Base-by-base conservation (phyloP, 2,888 invertebrate genomes). In the Mechanitis mazaeus region DNA sequence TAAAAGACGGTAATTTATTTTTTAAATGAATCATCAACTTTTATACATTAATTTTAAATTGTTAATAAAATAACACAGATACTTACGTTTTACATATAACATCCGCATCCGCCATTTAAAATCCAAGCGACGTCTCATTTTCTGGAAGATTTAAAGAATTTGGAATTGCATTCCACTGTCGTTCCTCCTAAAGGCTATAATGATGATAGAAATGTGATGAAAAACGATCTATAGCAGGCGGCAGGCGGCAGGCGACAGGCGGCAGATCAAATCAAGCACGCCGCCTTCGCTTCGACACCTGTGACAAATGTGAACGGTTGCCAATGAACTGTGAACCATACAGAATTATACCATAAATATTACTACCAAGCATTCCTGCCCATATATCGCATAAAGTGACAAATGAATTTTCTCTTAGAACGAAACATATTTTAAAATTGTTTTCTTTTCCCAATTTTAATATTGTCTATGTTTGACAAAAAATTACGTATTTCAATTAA, bases 131-230 rank as follows among this genome's bases (percentile, higher is more conserved):
- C 50, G 42, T 42, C 42, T 42, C 42, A 56, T 61, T 57, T 33
- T 57, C 46, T 57, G 7, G 57, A 33, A 57, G 47, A 61, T 57
- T 54, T 38, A 56, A 54, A 33, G 56, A 59, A 59, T 59, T 63
- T 59, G 54, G 35, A 60, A 63, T 58, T 54, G 60, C 63, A 50
- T 54, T 63, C 60, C 54, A 20, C 9, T 42, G 42, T 59, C 54
- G 55, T 58, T 31, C 61, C 20, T 45, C 33, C 20, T 3, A 47
- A 31, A 56, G 61, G 58, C 56, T 59, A 60, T 65, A 70, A 68
- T 69, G 60, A 67, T 72, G 66, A 60, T 46, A 65, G 64, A 64
- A 72, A 72, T 71, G 69, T 60, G 60, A 63, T 58, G 58, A 67
- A 68, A 67, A 68, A 59, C 60, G 33, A 42, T 42, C 20, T 54